phyloP scores from a whole-genome alignment of 2,888 invertebrate species.

The Mylabris sibirica region DNA sequence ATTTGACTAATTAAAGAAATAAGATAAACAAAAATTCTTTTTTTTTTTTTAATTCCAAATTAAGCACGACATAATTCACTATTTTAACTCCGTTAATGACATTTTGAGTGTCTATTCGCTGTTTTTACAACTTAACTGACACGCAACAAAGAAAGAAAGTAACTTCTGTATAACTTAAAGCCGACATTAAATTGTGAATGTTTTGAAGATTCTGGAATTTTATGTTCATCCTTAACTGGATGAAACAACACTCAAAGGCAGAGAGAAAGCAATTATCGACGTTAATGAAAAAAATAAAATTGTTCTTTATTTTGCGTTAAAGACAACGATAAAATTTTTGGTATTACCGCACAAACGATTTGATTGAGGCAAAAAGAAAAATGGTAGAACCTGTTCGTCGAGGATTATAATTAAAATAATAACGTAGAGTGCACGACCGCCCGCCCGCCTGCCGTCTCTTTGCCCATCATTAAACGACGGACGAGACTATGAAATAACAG shows the following conservation, averaged over 20 bases:
- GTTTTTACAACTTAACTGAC: constrained; percentile 29
- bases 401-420: constrained; percentile 46
- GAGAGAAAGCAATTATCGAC: not conserved
- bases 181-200: not conserved
- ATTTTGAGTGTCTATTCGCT: constrained; percentile 27
- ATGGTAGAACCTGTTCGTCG: constrained; percentile 27
- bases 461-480: constrained; percentile 37
- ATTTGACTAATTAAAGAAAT: not conserved
- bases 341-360: not conserved
- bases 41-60: not conserved
- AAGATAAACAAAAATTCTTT: not conserved
- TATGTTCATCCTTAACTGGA: not conserved
- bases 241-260: not conserved
- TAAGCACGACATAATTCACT: constrained; percentile 21
- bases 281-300: not conserved
- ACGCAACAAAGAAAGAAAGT: constrained; percentile 13
- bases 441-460: constrained; percentile 32
- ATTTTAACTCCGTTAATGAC: constrained; percentile 27
- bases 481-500: constrained; percentile 26
- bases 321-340: not conserved
- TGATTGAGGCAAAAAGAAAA: not conserved
- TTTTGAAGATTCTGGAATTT: not conserved
- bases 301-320: not conserved
- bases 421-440: constrained; percentile 36
- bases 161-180: constrained; percentile 4